A percentile compares a stretch with the other conserved stretches of the same genome.
These are phyloP conservation scores for Channa maculata DNA, from an alignment of 2,113 vertebrate genomes.

Conservation along the genomic window DNA sequence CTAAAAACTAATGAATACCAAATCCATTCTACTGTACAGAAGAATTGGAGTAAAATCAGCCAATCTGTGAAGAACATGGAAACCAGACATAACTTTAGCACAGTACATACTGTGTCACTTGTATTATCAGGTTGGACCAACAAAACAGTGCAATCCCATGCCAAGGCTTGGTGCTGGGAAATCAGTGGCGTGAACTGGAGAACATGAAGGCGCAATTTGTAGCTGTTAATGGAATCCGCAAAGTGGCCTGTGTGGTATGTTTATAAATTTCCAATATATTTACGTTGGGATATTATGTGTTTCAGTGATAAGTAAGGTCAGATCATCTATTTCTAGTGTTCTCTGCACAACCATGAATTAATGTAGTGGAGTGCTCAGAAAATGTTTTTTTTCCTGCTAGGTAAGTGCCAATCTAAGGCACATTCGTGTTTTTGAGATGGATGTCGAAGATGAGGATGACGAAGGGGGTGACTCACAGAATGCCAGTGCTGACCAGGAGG, in stretches of 20 bases:
- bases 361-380: background rate
- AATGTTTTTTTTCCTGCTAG: conserved; percentile 70
- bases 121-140: conserved; percentile 88
- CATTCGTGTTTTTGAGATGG: conserved; percentile 97
- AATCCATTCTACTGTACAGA: too few relatives aligned
- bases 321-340: conserved; percentile 1
- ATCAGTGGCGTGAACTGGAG: conserved; percentile 93
- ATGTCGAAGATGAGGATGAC: conserved; percentile 96
- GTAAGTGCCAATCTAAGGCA: conserved; percentile 95
- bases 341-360: background rate
- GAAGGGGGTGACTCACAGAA: conserved; percentile 87
- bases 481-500: conserved; percentile 79
- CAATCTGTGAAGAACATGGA: too few relatives aligned
- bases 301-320: background rate
- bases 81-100: background rate
- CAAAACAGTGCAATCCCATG: conserved; percentile 84
- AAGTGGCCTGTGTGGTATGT: conserved; percentile 95
- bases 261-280: background rate
- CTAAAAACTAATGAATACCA: too few relatives aligned
- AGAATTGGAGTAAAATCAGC: background rate
- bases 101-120: background rate
- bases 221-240: conserved; percentile 95
- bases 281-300: background rate
- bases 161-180: conserved; percentile 85
- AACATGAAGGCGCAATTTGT: conserved; percentile 98